Evolutionary conservation across 1,140 invertebrate genomes (phyloP).

Genomic region (Lepidotrigona ventralis): DNA sequence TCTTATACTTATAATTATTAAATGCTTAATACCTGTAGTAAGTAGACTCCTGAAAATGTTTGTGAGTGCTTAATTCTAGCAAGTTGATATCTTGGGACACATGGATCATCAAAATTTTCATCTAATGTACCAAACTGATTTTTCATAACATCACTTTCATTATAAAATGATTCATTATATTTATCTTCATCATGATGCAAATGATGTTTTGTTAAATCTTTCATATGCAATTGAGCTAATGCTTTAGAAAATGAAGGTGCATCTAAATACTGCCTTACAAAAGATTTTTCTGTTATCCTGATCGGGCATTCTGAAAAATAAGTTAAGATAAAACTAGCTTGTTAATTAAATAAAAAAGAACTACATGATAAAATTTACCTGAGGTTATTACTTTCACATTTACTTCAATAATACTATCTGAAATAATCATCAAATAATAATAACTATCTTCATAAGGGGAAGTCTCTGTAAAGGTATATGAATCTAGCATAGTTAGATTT

Average conservation of each 20-base stretch:
- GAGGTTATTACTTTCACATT: slow-evolving; percentile 75
- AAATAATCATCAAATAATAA: slow-evolving; percentile 81
- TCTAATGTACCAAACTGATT: slow-evolving; percentile 31
- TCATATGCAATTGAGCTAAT: slow-evolving; percentile 39
- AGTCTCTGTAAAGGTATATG: slow-evolving; percentile 75
- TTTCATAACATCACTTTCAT: slow-evolving; percentile 4
- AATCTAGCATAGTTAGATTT: slow-evolving; percentile 73
- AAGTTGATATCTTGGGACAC: slow-evolving; percentile 78
- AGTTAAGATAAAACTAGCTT: not conserved
- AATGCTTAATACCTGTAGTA: slow-evolving; percentile 75
- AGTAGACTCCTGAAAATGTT: slow-evolving; percentile 80
- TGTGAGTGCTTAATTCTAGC: slow-evolving; percentile 79
- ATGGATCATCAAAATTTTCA: slow-evolving; percentile 66
- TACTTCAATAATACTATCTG: slow-evolving; percentile 77
- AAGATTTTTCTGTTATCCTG: slow-evolving; percentile 67
- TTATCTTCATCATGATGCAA: slow-evolving; percentile 39
- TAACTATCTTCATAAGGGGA: slow-evolving; percentile 81
- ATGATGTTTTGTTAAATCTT: slow-evolving; percentile 46
- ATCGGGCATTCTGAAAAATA: slow-evolving; percentile 72
- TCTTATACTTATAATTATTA: not conserved
- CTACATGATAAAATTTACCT: slow-evolving; percentile 69
- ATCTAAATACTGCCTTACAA: slow-evolving; percentile 55
- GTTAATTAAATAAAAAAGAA: not conserved
- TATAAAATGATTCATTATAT: slow-evolving; percentile 36
- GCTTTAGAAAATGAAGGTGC: slow-evolving; percentile 51